phyloP scores from a whole-genome alignment of 1,140 invertebrate genomes.

The Lysiphlebus fabarum region DNA sequence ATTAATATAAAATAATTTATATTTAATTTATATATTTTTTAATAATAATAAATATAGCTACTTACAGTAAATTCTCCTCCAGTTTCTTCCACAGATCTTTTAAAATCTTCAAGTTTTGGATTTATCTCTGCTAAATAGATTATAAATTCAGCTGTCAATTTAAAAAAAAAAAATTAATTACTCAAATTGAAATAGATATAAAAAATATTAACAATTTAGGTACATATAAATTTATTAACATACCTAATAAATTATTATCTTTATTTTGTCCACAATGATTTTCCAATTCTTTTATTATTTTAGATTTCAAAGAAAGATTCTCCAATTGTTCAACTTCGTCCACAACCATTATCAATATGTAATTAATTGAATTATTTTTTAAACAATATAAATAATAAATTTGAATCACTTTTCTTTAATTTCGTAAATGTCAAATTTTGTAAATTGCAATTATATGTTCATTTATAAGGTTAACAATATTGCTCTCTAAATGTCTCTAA shows the following conservation, averaged over 20 bases:
- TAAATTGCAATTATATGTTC: too few relatives aligned
- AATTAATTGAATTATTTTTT: not conserved
- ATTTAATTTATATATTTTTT: too few relatives aligned
- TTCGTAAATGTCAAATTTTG: too few relatives aligned
- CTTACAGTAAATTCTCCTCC: constrained; percentile 78
- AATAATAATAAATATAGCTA: constrained; percentile 1
- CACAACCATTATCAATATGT: not conserved
- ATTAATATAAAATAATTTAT: not conserved
- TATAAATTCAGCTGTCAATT: constrained; percentile 84
- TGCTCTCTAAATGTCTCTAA: too few relatives aligned
- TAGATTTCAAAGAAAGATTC: constrained; percentile 93
- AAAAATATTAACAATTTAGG: too few relatives aligned
- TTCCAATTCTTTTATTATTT: constrained; percentile 96
- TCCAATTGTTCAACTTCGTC: constrained; percentile 82
- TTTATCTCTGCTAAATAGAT: constrained; percentile 87
- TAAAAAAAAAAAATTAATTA: too few relatives aligned
- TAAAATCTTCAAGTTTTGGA: constrained; percentile 78
- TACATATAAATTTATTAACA: too few relatives aligned
- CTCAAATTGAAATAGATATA: too few relatives aligned
- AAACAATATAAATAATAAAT: too few relatives aligned
- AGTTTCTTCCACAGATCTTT: constrained; percentile 79
- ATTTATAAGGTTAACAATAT: too few relatives aligned
- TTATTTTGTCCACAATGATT: constrained; percentile 98
- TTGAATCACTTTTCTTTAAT: too few relatives aligned
- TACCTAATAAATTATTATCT: constrained; percentile 68